phyloP scores from a whole-genome alignment of 2,888 invertebrate genomes.

The Buathra laborator region DNA sequence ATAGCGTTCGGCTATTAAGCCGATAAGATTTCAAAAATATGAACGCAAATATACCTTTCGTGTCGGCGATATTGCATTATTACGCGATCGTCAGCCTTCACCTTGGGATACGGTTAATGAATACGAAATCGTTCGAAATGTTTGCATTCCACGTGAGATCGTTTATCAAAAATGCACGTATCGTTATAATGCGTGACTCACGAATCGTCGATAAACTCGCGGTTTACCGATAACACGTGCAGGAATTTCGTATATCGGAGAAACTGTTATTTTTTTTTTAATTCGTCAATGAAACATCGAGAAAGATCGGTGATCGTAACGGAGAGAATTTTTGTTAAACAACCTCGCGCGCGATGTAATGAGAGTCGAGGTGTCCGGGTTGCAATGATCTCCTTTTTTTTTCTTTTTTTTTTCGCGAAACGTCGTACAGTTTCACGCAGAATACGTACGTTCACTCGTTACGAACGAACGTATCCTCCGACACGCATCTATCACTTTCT shows the following conservation, averaged over 20 bases:
- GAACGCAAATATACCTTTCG: background rate
- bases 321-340: background rate
- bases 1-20: too few relatives aligned
- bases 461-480: slow-evolving; percentile 43
- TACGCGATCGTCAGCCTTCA: background rate
- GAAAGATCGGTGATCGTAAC: slow-evolving; percentile 1
- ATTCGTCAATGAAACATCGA: background rate
- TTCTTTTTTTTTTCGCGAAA: background rate
- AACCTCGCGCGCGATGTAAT: background rate
- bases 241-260: background rate
- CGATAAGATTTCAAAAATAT: too few relatives aligned
- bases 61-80: background rate
- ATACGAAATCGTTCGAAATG: slow-evolving; percentile 42
- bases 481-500: slow-evolving; percentile 72
- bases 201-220: slow-evolving; percentile 4
- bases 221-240: slow-evolving; percentile 11
- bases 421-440: background rate
- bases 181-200: background rate
- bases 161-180: slow-evolving; percentile 6
- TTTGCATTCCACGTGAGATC: slow-evolving; percentile 9
- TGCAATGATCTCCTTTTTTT: background rate
- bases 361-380: background rate
- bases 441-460: slow-evolving; percentile 46
- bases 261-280: background rate
- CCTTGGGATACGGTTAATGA: background rate